Evolutionary conservation across 2,888 invertebrate species (phyloP).

Genomic region (Cryptocephalus moraei): DNA sequence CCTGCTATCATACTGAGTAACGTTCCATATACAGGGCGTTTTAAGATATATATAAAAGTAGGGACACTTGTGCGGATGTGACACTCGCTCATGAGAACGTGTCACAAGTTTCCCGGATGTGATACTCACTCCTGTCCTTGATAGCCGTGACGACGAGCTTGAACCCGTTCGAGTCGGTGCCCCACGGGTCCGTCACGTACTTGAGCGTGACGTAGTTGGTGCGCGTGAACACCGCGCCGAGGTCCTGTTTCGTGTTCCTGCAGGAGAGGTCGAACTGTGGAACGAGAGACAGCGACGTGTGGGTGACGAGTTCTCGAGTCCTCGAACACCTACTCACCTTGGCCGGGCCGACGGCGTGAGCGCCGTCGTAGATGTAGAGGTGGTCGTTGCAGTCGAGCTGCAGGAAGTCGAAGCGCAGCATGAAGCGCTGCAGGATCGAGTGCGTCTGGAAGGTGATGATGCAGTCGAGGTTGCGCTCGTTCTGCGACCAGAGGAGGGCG

Average conservation of each 20-base stretch:
- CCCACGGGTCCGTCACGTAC: slow-evolving; percentile 90
- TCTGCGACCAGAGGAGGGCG: slow-evolving; percentile 80
- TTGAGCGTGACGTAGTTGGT: slow-evolving; percentile 90
- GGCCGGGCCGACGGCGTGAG: slow-evolving; percentile 77
- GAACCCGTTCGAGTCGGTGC: slow-evolving; percentile 85
- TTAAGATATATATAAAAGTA: too few species aligned
- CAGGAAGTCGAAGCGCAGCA: slow-evolving; percentile 85
- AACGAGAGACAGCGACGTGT: slow-evolving; percentile 13
- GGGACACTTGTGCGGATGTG: too few species aligned
- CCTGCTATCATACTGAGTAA: too few species aligned
- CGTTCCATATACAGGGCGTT: too few species aligned
- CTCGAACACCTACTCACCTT: slow-evolving; percentile 53
- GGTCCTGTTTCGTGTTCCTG: slow-evolving; percentile 79
- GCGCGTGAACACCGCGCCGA: slow-evolving; percentile 80
- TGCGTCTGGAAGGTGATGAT: slow-evolving; percentile 91
- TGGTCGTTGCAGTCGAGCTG: slow-evolving; percentile 92
- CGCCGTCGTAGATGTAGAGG: slow-evolving; percentile 85
- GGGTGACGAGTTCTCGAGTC: too few species aligned
- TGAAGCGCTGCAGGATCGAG: slow-evolving; percentile 86
- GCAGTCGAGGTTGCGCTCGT: slow-evolving; percentile 85
- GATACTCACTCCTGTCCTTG: slow-evolving; percentile 86
- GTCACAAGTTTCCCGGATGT: too few species aligned
- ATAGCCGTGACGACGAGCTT: slow-evolving; percentile 88
- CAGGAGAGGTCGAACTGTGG: slow-evolving; percentile 84
- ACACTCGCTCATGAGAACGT: too few species aligned